These are phyloP conservation scores for Strongylocentrotus purpuratus DNA, from an alignment of 35 echinoderm and acorn worm species.

Conservation along the genomic window DNA sequence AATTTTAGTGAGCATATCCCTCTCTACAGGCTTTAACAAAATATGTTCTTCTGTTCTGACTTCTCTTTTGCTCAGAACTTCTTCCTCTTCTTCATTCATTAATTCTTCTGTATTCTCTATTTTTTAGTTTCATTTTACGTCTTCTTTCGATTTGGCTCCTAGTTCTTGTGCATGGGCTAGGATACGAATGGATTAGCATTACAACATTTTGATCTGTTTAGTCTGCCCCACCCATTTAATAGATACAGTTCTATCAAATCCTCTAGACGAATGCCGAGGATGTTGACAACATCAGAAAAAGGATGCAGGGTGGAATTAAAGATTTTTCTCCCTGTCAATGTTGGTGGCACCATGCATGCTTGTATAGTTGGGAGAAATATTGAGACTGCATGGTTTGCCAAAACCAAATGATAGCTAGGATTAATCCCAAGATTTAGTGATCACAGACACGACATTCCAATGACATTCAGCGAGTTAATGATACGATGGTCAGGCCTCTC, in stretches of 20 bases:
- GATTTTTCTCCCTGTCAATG: background rate
- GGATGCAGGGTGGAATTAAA: background rate
- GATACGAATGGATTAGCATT: background rate
- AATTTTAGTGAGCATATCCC: no score
- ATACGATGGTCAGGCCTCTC: background rate
- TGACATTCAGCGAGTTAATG: background rate
- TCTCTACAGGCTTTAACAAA: no score
- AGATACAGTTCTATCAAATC: background rate
- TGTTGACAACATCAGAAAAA: slow-evolving; percentile 9
- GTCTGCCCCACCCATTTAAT: background rate
- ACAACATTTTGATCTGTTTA: background rate
- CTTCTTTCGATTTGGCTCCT: background rate
- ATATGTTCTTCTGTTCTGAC: no score
- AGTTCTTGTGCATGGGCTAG: background rate
- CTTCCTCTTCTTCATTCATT: background rate
- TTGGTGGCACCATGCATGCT: background rate
- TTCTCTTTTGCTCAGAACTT: no score
- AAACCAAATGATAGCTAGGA: background rate
- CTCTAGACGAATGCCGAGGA: background rate
- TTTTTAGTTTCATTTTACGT: background rate
- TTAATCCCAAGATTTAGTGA: background rate
- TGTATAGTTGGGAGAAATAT: background rate
- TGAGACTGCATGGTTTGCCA: background rate
- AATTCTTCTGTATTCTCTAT: background rate
- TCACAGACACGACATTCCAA: background rate